These are phyloP conservation scores for Eupelmus urozonus DNA, from an alignment of 2,888 invertebrate genomes.

Conservation along the genomic window DNA sequence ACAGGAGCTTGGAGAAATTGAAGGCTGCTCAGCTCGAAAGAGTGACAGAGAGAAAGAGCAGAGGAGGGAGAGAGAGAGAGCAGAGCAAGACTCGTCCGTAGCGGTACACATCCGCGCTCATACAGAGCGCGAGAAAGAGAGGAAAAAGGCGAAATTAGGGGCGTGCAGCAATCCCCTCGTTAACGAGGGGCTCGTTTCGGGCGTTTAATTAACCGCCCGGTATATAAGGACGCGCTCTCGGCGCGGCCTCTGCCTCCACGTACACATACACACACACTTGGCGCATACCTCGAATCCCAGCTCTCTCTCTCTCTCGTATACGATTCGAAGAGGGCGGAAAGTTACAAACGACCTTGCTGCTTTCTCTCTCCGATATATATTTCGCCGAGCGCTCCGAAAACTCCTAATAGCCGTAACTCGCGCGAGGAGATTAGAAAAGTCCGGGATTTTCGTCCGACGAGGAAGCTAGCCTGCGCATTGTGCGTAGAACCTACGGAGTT, in stretches of 20 bases:
- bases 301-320: not conserved
- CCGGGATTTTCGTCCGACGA: not conserved
- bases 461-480: not conserved
- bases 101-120: not conserved
- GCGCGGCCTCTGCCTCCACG: not conserved
- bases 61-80: not conserved
- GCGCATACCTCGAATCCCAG: too few species aligned
- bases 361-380: slow-evolving; percentile 17
- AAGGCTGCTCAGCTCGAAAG: too few species aligned
- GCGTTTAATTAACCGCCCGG: slow-evolving; percentile 45
- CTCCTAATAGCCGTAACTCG: too few species aligned
- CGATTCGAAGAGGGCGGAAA: slow-evolving; percentile 17
- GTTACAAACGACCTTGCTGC: slow-evolving; percentile 30
- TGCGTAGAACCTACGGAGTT: too few species aligned
- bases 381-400: too few species aligned
- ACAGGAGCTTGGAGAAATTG: slow-evolving; percentile 1
- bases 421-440: slow-evolving; percentile 27
- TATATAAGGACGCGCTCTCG: slow-evolving; percentile 11
- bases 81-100: not conserved
- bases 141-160: slow-evolving; percentile 47
- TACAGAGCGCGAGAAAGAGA: not conserved
- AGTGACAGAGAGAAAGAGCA: slow-evolving; percentile 3
- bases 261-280: not conserved
- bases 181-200: slow-evolving; percentile 54
- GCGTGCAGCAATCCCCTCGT: slow-evolving; percentile 45